These are phyloP conservation scores for Cyprinodon brontotheroides DNA, from an alignment of 2,113 vertebrate genomes.

Conservation along the genomic window DNA sequence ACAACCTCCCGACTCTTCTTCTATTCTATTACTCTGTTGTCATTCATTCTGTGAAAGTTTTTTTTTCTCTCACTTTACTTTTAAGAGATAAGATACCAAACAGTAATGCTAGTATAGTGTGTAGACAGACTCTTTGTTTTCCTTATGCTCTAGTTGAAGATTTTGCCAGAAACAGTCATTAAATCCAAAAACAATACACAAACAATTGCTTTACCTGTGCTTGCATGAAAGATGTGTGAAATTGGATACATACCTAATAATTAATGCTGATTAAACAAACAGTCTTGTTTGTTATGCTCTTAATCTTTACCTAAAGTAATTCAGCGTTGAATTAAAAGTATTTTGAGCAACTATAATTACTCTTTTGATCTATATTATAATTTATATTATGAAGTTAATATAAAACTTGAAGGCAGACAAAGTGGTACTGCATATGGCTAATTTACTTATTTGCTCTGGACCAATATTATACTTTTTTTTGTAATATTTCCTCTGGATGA, in stretches of 20 bases:
- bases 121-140: background rate
- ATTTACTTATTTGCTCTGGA: too few species aligned
- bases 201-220: conserved; percentile 26
- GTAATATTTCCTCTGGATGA: too few species aligned
- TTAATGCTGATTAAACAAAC: background rate
- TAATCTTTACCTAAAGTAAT: background rate
- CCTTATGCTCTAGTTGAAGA: background rate
- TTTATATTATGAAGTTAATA: too few species aligned
- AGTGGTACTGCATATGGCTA: too few species aligned
- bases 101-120: background rate
- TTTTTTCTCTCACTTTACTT: conserved; percentile 5
- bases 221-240: conserved; percentile 42
- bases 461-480: too few species aligned
- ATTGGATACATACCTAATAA: background rate
- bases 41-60: conserved; percentile 8
- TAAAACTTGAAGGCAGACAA: too few species aligned
- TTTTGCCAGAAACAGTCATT: too few species aligned
- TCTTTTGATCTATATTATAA: too few species aligned
- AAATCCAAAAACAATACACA: background rate
- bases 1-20: conserved; percentile 43
- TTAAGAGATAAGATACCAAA: background rate
- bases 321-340: background rate
- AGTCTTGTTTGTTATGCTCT: too few species aligned
- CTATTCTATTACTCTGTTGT: conserved; percentile 31
- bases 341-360: background rate